These are phyloP conservation scores for Sula dactylatra DNA, from an alignment of 2,113 vertebrate genomes.

Conservation along the genomic window DNA sequence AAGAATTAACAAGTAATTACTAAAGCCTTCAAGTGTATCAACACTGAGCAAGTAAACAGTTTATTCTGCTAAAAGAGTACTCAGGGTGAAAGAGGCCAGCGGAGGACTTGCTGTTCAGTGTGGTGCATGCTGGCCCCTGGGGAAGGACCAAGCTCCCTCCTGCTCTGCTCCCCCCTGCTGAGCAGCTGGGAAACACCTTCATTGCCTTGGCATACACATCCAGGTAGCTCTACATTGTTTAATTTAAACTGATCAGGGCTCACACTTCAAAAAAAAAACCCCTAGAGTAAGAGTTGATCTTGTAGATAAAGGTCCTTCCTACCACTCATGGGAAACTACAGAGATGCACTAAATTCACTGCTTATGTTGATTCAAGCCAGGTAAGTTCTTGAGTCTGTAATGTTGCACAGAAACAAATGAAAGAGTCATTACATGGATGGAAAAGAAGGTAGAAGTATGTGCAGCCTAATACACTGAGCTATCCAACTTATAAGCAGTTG, in stretches of 20 bases:
- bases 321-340: not conserved
- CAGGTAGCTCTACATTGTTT: not conserved
- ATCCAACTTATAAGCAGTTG: not conserved
- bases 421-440: not conserved
- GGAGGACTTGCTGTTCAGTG: not conserved
- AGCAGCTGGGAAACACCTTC: not conserved
- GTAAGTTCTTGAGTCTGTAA: not conserved
- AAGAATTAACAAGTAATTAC: not conserved
- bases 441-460: not conserved
- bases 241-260: not conserved
- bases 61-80: not conserved
- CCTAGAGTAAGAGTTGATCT: not conserved
- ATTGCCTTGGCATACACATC: not conserved
- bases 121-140: not conserved
- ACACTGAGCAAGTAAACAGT: not conserved
- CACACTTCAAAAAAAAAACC: not conserved
- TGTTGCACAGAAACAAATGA: not conserved
- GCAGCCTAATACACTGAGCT: not conserved
- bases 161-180: not conserved
- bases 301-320: not conserved
- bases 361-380: not conserved
- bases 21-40: not conserved
- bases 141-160: not conserved
- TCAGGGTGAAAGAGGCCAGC: not conserved
- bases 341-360: not conserved